A percentile compares a stretch with the other conserved stretches of the same genome.
phyloP scores from a whole-genome alignment of 2,888 invertebrate genomes.

The Hemithea aestivaria region DNA sequence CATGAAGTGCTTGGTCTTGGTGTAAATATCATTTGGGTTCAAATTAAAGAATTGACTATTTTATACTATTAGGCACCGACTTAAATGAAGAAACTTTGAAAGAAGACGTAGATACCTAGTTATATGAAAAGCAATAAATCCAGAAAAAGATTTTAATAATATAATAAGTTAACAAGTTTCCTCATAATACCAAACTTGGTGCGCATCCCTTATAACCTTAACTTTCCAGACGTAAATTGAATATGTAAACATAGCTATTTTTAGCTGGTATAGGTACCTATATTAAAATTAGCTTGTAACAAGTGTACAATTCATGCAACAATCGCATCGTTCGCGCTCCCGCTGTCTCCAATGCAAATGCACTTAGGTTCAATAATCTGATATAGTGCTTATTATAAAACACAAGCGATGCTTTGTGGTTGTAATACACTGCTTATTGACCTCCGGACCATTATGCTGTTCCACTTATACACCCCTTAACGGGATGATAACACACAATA shows the following conservation, averaged over 20 bases:
- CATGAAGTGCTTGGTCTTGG: too few species aligned
- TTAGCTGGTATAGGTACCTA: constrained; percentile 30
- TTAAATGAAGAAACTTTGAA: too few species aligned
- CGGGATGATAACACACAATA: too few species aligned
- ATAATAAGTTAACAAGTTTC: too few species aligned
- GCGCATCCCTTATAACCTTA: too few species aligned
- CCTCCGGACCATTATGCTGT: constrained; percentile 51
- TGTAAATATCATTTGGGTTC: too few species aligned
- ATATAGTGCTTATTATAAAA: constrained; percentile 44
- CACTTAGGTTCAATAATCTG: constrained; percentile 56
- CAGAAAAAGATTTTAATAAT: too few species aligned
- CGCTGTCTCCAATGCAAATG: constrained; percentile 26
- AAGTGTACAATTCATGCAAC: constrained; percentile 10
- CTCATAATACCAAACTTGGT: too few species aligned
- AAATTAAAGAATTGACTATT: too few species aligned
- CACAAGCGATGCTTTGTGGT: constrained; percentile 51
- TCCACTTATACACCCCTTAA: constrained; percentile 61
- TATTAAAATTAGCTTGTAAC: constrained; percentile 31
- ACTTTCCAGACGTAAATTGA: constrained; percentile 14
- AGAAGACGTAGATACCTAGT: too few species aligned
- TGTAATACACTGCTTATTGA: constrained; percentile 50
- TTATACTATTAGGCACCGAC: too few species aligned
- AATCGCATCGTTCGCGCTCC: constrained; percentile 17
- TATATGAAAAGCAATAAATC: too few species aligned
- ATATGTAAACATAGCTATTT: constrained; percentile 26